A percentile compares a stretch with the other conserved stretches of the same genome.
phyloP scores from a whole-genome alignment of 2,113 vertebrate genomes.

The Hiodon tergisus region DNA sequence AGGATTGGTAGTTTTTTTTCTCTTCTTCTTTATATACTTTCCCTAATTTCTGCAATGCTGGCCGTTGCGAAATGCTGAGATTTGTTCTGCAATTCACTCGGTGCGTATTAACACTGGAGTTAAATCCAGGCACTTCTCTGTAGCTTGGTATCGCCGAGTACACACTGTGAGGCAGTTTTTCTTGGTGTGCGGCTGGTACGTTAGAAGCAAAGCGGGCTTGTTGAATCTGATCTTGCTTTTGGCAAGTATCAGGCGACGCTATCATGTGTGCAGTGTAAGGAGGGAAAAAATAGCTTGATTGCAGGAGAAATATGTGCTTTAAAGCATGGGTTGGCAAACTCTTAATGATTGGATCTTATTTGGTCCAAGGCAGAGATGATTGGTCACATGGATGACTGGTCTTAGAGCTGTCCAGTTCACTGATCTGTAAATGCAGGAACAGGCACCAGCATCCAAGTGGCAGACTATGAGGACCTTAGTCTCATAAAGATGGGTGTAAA shows the following conservation, averaged over 20 bases:
- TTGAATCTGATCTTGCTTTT: not conserved
- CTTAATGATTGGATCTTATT: too few relatives aligned
- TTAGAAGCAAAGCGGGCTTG: not conserved
- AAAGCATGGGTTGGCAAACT: too few relatives aligned
- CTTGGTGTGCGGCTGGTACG: not conserved
- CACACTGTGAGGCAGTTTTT: not conserved
- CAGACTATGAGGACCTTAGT: not conserved
- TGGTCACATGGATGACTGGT: too few relatives aligned
- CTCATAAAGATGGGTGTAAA: not conserved
- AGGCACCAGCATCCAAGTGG: not conserved
- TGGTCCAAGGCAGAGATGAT: too few relatives aligned
- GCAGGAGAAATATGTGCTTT: too few relatives aligned
- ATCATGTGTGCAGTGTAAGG: not conserved
- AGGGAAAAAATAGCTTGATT: not conserved
- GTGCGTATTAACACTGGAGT: not conserved
- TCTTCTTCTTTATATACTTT: slow-evolving; percentile 8
- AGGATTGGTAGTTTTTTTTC: slow-evolving; percentile 12
- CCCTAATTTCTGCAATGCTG: too few relatives aligned
- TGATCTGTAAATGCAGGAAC: not conserved
- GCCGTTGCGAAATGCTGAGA: too few relatives aligned
- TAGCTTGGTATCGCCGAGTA: not conserved
- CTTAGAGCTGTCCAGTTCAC: not conserved
- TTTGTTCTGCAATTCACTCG: not conserved
- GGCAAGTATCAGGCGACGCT: not conserved
- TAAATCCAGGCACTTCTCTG: not conserved